These are phyloP conservation scores for Pleuronectes platessa DNA, from an alignment of 2,113 vertebrate genomes.

Conservation along the genomic window DNA sequence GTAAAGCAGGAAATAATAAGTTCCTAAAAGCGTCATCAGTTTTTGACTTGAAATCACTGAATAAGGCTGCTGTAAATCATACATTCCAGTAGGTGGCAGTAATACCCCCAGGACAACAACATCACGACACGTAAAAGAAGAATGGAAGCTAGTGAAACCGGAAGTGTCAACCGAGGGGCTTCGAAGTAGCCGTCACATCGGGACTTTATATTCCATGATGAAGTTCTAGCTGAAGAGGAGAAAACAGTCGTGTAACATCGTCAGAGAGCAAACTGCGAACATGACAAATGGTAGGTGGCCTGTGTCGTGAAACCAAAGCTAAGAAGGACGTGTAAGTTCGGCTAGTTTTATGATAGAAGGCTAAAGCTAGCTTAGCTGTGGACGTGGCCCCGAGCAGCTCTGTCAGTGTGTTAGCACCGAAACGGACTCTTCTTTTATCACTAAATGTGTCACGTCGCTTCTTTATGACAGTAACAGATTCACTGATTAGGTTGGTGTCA, in stretches of 20 bases:
- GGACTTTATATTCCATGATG: slow-evolving; percentile 48
- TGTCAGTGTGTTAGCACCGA: slow-evolving; percentile 4
- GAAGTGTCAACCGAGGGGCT: slow-evolving; percentile 60
- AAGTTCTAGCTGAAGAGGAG: slow-evolving; percentile 30
- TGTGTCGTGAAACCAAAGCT: background rate
- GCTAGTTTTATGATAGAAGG: slow-evolving; percentile 26
- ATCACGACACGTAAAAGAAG: slow-evolving; percentile 35
- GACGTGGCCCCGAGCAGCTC: slow-evolving; percentile 69
- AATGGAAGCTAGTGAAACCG: slow-evolving; percentile 45
- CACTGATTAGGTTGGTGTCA: background rate
- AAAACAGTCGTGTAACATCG: slow-evolving; percentile 20
- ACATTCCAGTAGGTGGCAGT: slow-evolving; percentile 49
- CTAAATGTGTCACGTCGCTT: background rate
- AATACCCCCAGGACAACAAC: background rate
- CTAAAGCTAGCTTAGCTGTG: slow-evolving; percentile 67
- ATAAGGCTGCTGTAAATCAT: background rate
- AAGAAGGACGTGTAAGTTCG: slow-evolving; percentile 11
- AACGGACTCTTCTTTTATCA: background rate
- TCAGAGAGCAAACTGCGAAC: slow-evolving; percentile 55
- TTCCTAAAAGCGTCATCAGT: too few species aligned
- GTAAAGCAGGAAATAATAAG: too few species aligned
- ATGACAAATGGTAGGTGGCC: slow-evolving; percentile 83
- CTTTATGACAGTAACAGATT: background rate
- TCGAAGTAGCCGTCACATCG: slow-evolving; percentile 10
- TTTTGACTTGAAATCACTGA: background rate